Percentiles rank a stretch among this genome's conserved stretches.
Evolutionary conservation across 2,888 invertebrate genomes (phyloP).

Genomic region (Papilio gigon): DNA sequence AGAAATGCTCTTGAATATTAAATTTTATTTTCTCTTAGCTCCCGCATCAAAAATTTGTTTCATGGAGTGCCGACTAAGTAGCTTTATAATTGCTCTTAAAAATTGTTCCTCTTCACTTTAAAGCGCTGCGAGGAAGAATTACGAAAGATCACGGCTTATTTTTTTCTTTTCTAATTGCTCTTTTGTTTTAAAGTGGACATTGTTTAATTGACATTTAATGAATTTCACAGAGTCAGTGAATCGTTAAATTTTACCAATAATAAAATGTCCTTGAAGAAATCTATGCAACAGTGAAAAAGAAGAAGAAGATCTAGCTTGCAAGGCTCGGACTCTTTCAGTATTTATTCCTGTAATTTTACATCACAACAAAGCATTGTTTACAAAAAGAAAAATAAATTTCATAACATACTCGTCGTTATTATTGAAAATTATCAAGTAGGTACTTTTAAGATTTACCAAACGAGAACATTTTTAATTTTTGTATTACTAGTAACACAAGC

Average conservation of each 20-base stretch:
- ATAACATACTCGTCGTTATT: too few relatives aligned
- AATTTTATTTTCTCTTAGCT: constrained; percentile 42
- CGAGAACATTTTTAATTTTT: neutral
- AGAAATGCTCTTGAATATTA: constrained; percentile 41
- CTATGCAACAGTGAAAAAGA: too few relatives aligned
- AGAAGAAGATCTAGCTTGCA: too few relatives aligned
- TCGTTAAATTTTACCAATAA: neutral
- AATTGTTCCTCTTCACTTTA: constrained; percentile 44
- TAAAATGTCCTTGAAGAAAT: too few relatives aligned
- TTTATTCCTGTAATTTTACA: too few relatives aligned
- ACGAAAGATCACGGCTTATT: constrained; percentile 25
- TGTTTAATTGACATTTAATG: neutral
- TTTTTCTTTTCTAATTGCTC: constrained; percentile 29
- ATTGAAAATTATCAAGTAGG: neutral
- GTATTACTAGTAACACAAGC: neutral
- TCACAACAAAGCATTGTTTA: too few relatives aligned
- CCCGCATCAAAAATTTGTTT: constrained; percentile 43
- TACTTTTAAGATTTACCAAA: neutral
- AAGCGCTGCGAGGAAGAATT: constrained; percentile 43
- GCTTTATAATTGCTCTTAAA: constrained; percentile 44
- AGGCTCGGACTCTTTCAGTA: too few relatives aligned
- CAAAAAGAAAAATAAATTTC: too few relatives aligned
- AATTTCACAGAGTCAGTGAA: neutral
- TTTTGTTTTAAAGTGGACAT: constrained; percentile 15
- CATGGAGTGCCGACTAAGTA: constrained; percentile 41